Conservation (phyloP, 1,140 invertebrate species). For the Cardiocondyla obscurior region DNA sequence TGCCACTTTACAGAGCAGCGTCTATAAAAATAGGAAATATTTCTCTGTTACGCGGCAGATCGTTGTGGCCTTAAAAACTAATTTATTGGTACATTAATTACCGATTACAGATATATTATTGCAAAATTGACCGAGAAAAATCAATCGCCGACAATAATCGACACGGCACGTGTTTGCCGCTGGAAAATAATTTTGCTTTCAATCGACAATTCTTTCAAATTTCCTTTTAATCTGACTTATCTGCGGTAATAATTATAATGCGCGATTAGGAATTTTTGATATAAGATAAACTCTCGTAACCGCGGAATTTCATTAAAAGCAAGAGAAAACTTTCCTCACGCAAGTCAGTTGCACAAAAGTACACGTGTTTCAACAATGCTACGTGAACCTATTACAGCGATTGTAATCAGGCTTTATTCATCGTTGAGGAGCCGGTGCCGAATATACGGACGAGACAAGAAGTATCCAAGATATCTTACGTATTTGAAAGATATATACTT, state of each 20-base stretch:
- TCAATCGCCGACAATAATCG: no score
- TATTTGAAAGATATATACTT: neutral
- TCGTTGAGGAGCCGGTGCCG: neutral
- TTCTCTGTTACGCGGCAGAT: neutral
- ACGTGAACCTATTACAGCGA: slow-evolving; percentile 29
- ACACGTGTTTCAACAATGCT: slow-evolving; percentile 36
- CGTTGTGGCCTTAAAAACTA: neutral
- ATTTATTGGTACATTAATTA: neutral
- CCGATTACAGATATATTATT: neutral
- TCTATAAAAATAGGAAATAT: neutral
- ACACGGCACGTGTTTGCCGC: no score
- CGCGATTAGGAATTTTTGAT: neutral
- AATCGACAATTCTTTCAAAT: neutral
- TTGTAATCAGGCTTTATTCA: slow-evolving; percentile 26
- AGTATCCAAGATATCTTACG: no score
- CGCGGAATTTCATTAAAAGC: slow-evolving; percentile 29
- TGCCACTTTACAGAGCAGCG: slow-evolving; percentile 4
- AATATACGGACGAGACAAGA: neutral
- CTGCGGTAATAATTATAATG: neutral
- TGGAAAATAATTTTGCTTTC: no score
- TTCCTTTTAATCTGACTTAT: neutral
- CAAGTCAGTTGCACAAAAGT: slow-evolving; percentile 2
- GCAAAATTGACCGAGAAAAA: neutral
- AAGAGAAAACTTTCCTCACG: slow-evolving; percentile 38
- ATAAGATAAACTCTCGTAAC: slow-evolving; percentile 10